Evolutionary conservation across 2,888 invertebrate genomes (phyloP), one percentile per base, ranked within the genome.

Genomic region (Metacarcinus magister): DNA sequence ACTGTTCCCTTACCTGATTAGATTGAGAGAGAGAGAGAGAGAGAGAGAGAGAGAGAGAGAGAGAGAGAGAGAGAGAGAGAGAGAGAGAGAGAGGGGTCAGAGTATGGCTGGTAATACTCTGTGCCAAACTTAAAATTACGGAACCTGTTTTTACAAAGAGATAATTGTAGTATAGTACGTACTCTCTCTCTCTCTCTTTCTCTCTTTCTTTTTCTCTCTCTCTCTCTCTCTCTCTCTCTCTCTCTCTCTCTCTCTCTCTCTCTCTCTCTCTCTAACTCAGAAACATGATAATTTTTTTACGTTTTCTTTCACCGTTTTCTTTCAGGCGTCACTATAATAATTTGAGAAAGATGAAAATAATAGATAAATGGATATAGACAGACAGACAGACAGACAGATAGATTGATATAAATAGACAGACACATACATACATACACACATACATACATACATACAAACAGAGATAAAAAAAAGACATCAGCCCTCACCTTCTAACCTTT

Each of bases 391-490:
- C n/a, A 60, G 60, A 75, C n/a, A 75, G 28, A 75, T 10, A 75
- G 75, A 75, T 28, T 28, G 28, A 75, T 28, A 75, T n/a, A n/a
- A 10, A 28, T 28, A 75, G 28, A 28, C 16, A 28, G 28, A 28
- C 16, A 75, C 4, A 75, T 75, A 75, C 3, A 48, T 92, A 92
- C 28, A 48, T 48, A 92, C 43, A 75, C 44, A 94, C 44, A 94
- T n/a, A 94, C 44, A 94, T 0, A 94, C 46, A 82, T 44, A 94
- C 28, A 94, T 8, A 94, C 28, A 54, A 54, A 87, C 32, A 94
- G 28, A 87, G 4, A 94, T 46, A 94, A 2, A 8, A 94, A 19
- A 89, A 87, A 94, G 48, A 94, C 13, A 89, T 89, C n/a, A 28
- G 19, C 32, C 44, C 1, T 92, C n/a, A 67, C 28, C 92, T 8